A percentile compares a stretch with the other conserved stretches of the same genome.
These are phyloP conservation scores for Xanthostigma xanthostigma DNA, from an alignment of 2,888 invertebrate genomes.

Conservation along the genomic window DNA sequence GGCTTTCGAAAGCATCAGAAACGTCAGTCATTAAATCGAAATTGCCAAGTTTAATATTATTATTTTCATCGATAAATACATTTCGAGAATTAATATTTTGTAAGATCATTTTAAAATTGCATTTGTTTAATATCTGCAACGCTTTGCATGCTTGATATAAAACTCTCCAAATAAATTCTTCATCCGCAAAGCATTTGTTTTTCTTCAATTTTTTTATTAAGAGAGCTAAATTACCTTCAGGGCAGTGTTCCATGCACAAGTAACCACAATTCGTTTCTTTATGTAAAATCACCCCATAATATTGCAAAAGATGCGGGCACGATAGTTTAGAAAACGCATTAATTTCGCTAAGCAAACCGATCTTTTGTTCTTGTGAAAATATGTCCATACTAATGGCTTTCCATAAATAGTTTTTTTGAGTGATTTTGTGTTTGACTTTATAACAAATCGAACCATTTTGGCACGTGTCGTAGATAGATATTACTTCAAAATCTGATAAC, in stretches of 20 bases:
- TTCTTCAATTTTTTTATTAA: slow-evolving; percentile 30
- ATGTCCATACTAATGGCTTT: slow-evolving; percentile 27
- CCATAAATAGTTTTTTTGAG: slow-evolving; percentile 35
- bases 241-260: slow-evolving; percentile 43
- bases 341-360: no score
- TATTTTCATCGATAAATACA: no score
- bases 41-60: no score
- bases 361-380: slow-evolving; percentile 9
- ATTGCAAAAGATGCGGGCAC: slow-evolving; percentile 35
- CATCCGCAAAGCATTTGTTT: slow-evolving; percentile 29
- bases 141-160: slow-evolving; percentile 36
- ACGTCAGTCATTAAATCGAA: no score
- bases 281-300: slow-evolving; percentile 38
- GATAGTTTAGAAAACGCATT: no score
- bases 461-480: no score
- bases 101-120: no score
- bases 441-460: slow-evolving; percentile 25
- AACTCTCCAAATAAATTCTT: slow-evolving; percentile 40
- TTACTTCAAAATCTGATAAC: no score
- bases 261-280: slow-evolving; percentile 35
- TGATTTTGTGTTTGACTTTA: slow-evolving; percentile 38
- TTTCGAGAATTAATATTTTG: no score
- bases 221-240: slow-evolving; percentile 37
- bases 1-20: no score
- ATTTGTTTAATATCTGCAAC: slow-evolving; percentile 34